Base-by-base conservation (phyloP, 2,888 invertebrate genomes). In the Volucella bombylans region DNA sequence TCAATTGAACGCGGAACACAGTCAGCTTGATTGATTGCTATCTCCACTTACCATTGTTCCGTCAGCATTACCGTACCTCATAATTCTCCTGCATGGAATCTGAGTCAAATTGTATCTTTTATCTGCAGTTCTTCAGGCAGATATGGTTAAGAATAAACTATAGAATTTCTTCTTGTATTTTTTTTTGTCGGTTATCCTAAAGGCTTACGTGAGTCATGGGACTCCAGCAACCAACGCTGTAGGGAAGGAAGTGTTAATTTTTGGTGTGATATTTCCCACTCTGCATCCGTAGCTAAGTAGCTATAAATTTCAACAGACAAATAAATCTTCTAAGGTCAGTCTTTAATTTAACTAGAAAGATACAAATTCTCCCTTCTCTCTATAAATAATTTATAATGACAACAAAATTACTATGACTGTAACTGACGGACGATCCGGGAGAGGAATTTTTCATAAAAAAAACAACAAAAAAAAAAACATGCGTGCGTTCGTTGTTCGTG, bases 251-350 rank as follows among this genome's bases (percentile, higher is more conserved):
- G 49, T 67, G 67, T 67, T 67, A 23, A 73, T 38, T 62, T 49
- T 59, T 65, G 39, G 52, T 72, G 59, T 65, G 38, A 65, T 65
- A 54, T 59, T 67, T 67, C 39, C 59, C 57, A 38, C 31, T 31
- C 68, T 57, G 43, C 11, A 65, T 59, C 43, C 47, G 59, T 45
- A 18, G 15, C 15, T 50, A 59, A 57, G 57, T 50, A 14, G 18
- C 43, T 45, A 64, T 62, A 69, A 54, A 73, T 73, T 67, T 47
- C 23, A 49, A 68, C 68, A 43, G 43, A 39, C 39, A 43, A 73
- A 69, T 62, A 64, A 31, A 64, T 74, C 50, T 74, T 81, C 76
- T 59, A 65, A 47, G 69, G 76, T 65, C 65, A 76, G 18, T 65
- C 81, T 71, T 50, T 54, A 61, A 57, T 78, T 57, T 6, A 57